phyloP scores from a whole-genome alignment of 1,140 invertebrate genomes.

The Cryptotermes secundus region DNA sequence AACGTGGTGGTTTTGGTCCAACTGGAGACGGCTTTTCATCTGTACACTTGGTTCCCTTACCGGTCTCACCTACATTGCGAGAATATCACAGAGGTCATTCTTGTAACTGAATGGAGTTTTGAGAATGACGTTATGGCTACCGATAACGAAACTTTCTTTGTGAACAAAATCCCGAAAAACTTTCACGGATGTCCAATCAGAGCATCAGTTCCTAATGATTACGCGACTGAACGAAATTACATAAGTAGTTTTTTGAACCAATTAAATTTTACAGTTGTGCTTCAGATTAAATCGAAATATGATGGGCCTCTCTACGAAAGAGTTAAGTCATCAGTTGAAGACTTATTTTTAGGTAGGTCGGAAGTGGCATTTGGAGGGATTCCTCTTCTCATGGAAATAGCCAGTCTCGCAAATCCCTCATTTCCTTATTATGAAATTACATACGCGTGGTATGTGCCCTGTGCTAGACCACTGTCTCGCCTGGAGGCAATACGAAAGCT shows the following conservation, averaged over 20 bases:
- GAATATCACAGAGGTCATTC: neutral
- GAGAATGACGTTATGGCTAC: neutral
- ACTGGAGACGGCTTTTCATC: neutral
- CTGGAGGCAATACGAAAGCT: neutral
- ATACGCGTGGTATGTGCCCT: neutral
- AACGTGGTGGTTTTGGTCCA: neutral
- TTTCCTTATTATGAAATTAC: neutral
- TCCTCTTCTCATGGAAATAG: neutral
- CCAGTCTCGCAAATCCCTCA: neutral
- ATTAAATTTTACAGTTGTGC: neutral
- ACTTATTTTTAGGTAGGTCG: neutral
- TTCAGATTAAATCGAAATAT: neutral
- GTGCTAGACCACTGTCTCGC: neutral
- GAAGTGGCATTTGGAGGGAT: neutral
- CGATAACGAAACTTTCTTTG: neutral
- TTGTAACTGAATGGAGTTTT: neutral
- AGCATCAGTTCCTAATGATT: neutral
- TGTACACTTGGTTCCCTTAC: conserved; percentile 1
- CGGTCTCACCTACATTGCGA: neutral
- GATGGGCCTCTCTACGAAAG: neutral
- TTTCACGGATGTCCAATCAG: neutral
- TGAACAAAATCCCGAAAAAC: neutral
- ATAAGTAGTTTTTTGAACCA: neutral
- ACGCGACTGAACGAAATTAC: neutral
- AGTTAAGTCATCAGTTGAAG: neutral